These are phyloP conservation scores for Brachyopa scutellaris DNA, from an alignment of 2,888 invertebrate genomes.

Conservation along the genomic window DNA sequence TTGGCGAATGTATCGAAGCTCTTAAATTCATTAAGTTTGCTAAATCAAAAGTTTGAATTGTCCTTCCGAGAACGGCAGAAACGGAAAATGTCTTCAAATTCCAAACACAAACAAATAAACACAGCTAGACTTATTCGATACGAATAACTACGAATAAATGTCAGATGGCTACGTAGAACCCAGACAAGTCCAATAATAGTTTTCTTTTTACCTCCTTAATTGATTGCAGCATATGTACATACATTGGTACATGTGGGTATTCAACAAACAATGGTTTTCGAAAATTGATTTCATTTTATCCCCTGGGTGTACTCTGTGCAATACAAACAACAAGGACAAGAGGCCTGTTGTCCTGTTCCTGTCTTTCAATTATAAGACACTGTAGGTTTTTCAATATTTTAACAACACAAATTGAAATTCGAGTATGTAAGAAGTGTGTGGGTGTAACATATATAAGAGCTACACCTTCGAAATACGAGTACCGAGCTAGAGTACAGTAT, in stretches of 20 bases:
- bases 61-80: too few relatives aligned
- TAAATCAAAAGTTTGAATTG: too few relatives aligned
- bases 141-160: too few relatives aligned
- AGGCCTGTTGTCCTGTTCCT: conserved; percentile 2
- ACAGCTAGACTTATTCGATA: too few relatives aligned
- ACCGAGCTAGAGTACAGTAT: not conserved
- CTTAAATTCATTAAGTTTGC: too few relatives aligned
- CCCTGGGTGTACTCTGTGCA: not conserved
- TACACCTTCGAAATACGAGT: too few relatives aligned
- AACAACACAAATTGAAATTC: conserved; percentile 6
- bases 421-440: not conserved
- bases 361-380: conserved; percentile 14
- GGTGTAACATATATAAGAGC: too few relatives aligned
- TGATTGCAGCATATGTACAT: conserved; percentile 4
- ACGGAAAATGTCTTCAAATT: too few relatives aligned
- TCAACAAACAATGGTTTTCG: not conserved
- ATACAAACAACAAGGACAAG: not conserved
- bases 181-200: conserved; percentile 12
- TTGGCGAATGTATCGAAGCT: too few relatives aligned
- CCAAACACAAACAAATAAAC: too few relatives aligned
- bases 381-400: not conserved
- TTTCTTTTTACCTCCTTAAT: not conserved
- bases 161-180: too few relatives aligned
- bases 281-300: conserved; percentile 10
- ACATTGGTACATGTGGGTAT: not conserved